Conservation (phyloP, 1,140 invertebrate species). For the Physella acuta region DNA sequence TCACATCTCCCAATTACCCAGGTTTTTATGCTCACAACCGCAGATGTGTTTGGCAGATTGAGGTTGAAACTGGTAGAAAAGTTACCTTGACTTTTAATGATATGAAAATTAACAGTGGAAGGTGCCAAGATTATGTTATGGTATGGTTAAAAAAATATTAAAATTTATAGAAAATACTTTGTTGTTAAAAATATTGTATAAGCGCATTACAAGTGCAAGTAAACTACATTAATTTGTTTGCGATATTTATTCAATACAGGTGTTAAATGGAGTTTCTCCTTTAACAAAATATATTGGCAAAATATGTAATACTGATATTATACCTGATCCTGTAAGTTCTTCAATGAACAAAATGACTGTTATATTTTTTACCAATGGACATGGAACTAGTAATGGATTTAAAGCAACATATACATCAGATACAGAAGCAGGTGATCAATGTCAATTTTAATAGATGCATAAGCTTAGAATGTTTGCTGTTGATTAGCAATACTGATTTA, state of each 20-base stretch:
- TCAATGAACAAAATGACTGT: slow-evolving; percentile 85
- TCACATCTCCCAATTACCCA: slow-evolving; percentile 96
- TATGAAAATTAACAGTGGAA: slow-evolving; percentile 69
- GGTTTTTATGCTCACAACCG: slow-evolving; percentile 92
- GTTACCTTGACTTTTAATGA: slow-evolving; percentile 70
- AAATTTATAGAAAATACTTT: background rate
- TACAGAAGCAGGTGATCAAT: slow-evolving; percentile 67
- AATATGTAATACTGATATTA: slow-evolving; percentile 54
- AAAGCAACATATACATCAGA: slow-evolving; percentile 88
- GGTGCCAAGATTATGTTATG: slow-evolving; percentile 64
- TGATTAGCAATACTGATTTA: no score
- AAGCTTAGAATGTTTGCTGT: no score
- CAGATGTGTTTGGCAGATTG: slow-evolving; percentile 90
- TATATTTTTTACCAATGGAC: slow-evolving; percentile 91
- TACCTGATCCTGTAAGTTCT: slow-evolving; percentile 79
- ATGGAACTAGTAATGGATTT: slow-evolving; percentile 94
- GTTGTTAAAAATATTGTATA: background rate
- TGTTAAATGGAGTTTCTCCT: slow-evolving; percentile 43
- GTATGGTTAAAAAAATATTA: slow-evolving; percentile 35
- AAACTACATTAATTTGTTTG: background rate
- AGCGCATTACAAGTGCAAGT: background rate
- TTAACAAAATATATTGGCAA: slow-evolving; percentile 37
- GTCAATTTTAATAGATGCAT: no score
- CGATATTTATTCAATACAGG: slow-evolving; percentile 29
- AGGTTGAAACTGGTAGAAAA: slow-evolving; percentile 85